phyloP scores from a whole-genome alignment of 1,140 invertebrate species.

The Dryas iulia region DNA sequence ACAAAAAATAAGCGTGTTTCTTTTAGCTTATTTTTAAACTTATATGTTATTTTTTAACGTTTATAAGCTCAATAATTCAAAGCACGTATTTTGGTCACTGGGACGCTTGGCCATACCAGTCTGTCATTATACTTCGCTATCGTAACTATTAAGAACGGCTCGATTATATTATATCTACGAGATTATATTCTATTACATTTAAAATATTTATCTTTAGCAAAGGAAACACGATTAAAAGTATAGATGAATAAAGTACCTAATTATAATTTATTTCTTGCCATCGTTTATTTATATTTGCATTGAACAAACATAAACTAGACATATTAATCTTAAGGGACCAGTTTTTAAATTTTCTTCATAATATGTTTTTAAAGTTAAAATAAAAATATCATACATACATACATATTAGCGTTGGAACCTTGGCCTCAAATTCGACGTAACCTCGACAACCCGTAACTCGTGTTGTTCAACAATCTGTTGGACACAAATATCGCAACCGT shows the following conservation, averaged over 20 bases:
- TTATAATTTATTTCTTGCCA: not conserved
- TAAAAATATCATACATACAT: conserved; percentile 66
- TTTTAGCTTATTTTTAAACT: no score
- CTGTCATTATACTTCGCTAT: conserved; percentile 38
- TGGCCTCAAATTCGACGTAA: conserved; percentile 68
- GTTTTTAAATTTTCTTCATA: conserved; percentile 24
- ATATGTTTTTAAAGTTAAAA: conserved; percentile 35
- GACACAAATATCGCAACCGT: conserved; percentile 66
- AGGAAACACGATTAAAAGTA: not conserved
- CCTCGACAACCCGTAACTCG: conserved; percentile 53
- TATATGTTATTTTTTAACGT: not conserved
- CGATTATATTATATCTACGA: not conserved
- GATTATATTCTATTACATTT: not conserved
- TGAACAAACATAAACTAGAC: not conserved
- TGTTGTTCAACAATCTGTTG: conserved; percentile 68
- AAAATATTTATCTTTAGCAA: not conserved
- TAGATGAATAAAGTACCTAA: not conserved
- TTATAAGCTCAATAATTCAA: conserved; percentile 61
- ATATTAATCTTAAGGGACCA: not conserved
- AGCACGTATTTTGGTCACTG: conserved; percentile 71
- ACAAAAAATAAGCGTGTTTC: no score
- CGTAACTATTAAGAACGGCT: not conserved
- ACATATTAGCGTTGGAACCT: conserved; percentile 68
- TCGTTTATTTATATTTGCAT: not conserved
- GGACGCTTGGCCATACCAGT: conserved; percentile 44